Evolutionary conservation across 2,888 invertebrate species (phyloP), one percentile per base, ranked within the genome.

Genomic region (Melangyna quadrimaculata): DNA sequence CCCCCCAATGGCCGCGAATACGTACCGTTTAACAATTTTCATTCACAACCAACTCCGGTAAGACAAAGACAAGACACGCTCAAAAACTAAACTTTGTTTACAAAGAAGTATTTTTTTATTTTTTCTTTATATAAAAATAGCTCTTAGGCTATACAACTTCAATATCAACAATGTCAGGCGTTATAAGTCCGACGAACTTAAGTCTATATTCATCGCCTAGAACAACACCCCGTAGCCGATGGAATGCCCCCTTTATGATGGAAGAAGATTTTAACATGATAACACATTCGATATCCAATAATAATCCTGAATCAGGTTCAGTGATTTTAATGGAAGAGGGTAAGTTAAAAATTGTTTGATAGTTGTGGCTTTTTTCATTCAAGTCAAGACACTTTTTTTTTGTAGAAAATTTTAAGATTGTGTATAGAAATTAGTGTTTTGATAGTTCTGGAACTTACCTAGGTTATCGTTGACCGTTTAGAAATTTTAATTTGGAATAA

Each of bases 251-350:
- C 70, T 98, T 98, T 93, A 95, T 98, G 88, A 93, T 97, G 89
- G 98, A 98, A 91, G 98, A 98, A 91, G 98, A 98, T 93, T 98
- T 98, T 93, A 97, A 96, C 91, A 97, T 98, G 94, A 97, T 97
- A 93, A 96, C 97, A 69, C 96, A 94, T 89, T 94, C 95, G 40
- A 94, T 94, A 51, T 93, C 94, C 65, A 93, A 92, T 90, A 91
- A 93, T 88, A 94, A 93, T 88, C 93, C 94, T 45, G 94, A 95
- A 88, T 94, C 94, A 86, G 95, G 95, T 89, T 95, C 96, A 87
- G 95, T 95, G 71, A 94, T 95, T 89, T 93, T 97, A 88, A 95
- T 97, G 93, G 96, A 97, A 91, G 97, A 97, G 92, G 96, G 96
- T 95, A 87, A 90, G 90, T 89, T 17, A n/a, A n/a, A n/a, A 9